Conservation (phyloP, 2,888 invertebrate genomes). For the Lobophora halterata region DNA sequence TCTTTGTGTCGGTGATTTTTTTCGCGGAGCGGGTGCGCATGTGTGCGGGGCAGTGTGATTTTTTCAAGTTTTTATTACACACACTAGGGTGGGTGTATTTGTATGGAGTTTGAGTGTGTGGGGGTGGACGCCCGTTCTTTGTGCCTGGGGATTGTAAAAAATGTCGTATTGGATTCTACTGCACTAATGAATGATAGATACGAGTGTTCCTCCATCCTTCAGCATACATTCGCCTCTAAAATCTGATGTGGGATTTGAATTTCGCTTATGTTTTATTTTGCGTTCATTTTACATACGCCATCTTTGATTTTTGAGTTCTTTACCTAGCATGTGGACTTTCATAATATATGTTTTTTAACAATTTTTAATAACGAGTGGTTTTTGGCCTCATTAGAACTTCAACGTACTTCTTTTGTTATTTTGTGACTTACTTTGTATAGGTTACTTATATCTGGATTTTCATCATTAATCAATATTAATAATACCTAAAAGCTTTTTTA, state of each 20-base stretch:
- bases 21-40: constrained; percentile 53
- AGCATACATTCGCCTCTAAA: constrained; percentile 57
- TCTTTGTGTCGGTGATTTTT: constrained; percentile 81
- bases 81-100: constrained; percentile 49
- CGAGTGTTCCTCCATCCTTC: constrained; percentile 53
- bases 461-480: no score
- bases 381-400: no score
- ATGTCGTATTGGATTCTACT: constrained; percentile 80
- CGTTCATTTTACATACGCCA: constrained; percentile 35
- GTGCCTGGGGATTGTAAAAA: constrained; percentile 78
- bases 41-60: constrained; percentile 77
- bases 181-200: constrained; percentile 80
- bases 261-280: constrained; percentile 40
- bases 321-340: constrained; percentile 5
- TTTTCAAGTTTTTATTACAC: constrained; percentile 74
- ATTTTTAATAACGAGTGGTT: neutral
- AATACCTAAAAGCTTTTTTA: no score
- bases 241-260: constrained; percentile 64
- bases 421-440: no score
- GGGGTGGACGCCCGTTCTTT: constrained; percentile 71
- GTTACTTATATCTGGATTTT: no score
- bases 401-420: no score
- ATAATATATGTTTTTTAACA: constrained; percentile 1
- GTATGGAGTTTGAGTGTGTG: constrained; percentile 55
- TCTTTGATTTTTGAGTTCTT: constrained; percentile 37